Percentiles rank a stretch among this genome's conserved stretches.
Evolutionary conservation across 2,888 invertebrate genomes (phyloP).

Genomic region (Tenthredo distinguenda): DNA sequence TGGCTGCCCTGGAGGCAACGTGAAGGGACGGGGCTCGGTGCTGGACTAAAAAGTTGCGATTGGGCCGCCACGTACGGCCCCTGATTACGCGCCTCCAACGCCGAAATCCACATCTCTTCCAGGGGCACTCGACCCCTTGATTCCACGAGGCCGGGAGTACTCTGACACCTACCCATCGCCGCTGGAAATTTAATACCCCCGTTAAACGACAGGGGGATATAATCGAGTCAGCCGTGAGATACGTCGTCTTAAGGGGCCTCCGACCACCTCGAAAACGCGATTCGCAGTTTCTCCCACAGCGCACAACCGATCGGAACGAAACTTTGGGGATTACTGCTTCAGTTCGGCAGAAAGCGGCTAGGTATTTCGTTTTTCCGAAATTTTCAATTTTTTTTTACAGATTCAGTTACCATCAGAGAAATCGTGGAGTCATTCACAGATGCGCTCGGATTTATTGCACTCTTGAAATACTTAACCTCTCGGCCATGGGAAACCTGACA

Average conservation of each 20-base stretch:
- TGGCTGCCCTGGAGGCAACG: conserved; percentile 62
- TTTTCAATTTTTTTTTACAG: too few species aligned
- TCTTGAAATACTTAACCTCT: too few species aligned
- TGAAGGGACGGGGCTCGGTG: conserved; percentile 71
- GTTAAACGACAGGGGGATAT: conserved; percentile 16
- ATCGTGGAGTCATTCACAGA: too few species aligned
- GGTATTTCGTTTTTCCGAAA: too few species aligned
- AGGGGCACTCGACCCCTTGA: conserved; percentile 93
- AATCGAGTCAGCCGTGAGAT: conserved; percentile 23
- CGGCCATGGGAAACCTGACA: too few species aligned
- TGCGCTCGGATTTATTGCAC: too few species aligned
- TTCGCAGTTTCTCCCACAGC: too few species aligned
- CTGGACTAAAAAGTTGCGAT: conserved; percentile 73
- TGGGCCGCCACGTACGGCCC: conserved; percentile 66
- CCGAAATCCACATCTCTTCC: conserved; percentile 90
- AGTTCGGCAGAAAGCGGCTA: too few species aligned
- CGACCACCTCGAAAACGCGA: too few species aligned
- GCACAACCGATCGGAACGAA: too few species aligned
- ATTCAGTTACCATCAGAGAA: too few species aligned
- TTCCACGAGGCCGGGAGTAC: conserved; percentile 97
- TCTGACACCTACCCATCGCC: conserved; percentile 96
- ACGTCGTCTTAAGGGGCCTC: not conserved
- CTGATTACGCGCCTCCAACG: conserved; percentile 75
- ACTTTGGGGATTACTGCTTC: too few species aligned
- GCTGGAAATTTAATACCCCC: conserved; percentile 80